Evolutionary conservation across 2,113 vertebrate species (phyloP).

Genomic region (Piprites chloris): DNA sequence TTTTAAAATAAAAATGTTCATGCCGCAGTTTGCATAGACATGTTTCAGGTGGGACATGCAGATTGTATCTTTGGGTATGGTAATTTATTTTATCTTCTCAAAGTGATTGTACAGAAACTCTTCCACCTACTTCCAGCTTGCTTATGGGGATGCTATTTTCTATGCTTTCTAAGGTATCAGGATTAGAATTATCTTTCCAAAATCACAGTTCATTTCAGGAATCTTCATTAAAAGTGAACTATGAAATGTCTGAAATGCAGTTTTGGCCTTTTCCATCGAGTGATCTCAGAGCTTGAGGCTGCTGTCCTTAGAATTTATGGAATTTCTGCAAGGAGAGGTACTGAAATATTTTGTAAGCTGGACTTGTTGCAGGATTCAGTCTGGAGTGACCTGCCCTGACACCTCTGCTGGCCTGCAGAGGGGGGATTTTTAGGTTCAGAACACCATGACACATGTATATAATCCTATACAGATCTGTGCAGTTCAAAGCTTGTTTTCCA

Average conservation of each 20-base stretch:
- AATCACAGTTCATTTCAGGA: background rate
- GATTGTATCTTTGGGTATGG: background rate
- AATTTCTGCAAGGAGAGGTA: slow-evolving; percentile 36
- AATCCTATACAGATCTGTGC: slow-evolving; percentile 55
- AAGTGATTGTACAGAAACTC: slow-evolving; percentile 36
- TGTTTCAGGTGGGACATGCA: slow-evolving; percentile 51
- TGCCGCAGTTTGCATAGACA: slow-evolving; percentile 68
- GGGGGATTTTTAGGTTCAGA: slow-evolving; percentile 32
- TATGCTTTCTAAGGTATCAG: slow-evolving; percentile 26
- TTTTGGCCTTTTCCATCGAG: slow-evolving; percentile 54
- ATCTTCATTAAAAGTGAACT: background rate
- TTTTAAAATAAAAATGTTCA: slow-evolving; percentile 63
- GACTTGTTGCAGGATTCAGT: slow-evolving; percentile 8
- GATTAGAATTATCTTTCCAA: slow-evolving; percentile 23
- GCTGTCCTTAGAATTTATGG: slow-evolving; percentile 9
- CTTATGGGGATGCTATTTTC: slow-evolving; percentile 41
- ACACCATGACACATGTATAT: slow-evolving; percentile 57
- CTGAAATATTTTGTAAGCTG: background rate
- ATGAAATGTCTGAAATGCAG: slow-evolving; percentile 4
- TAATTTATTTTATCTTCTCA: slow-evolving; percentile 54
- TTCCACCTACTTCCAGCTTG: slow-evolving; percentile 52
- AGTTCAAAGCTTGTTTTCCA: slow-evolving; percentile 57
- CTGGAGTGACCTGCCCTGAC: background rate
- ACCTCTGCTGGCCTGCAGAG: background rate
- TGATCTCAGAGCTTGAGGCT: slow-evolving; percentile 35